Evolutionary conservation across 2,113 vertebrate species (phyloP), one percentile per base, ranked within the genome.

Genomic region (Macquaria ambigua): DNA sequence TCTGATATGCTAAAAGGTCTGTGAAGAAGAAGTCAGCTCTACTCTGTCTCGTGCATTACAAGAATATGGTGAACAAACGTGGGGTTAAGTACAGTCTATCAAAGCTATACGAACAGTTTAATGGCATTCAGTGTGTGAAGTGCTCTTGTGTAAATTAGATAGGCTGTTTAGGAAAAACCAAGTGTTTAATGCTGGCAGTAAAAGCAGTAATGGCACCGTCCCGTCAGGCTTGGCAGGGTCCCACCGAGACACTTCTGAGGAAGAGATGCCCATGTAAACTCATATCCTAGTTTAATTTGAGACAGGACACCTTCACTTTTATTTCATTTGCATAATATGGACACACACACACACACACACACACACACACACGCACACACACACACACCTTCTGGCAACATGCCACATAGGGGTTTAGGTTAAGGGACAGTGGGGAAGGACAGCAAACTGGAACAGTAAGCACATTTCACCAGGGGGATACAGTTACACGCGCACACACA

Each of bases 401-500:
- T 56, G 81, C 84, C 88, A 66, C 16, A 0, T 37, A 46, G 74
- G 88, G 88, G 82, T 79, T 91, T 75, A 87, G 79, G 87, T 87
- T 88, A 70, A 77, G 83, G 90, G 90, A 90, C 93, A 83, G 85
- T 77, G 69, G 58, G 79, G 81, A 94, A 94, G 92, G 93, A 88
- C 92, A 72, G 73, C 79, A 85, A 93, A 92, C 79, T 82, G 81
- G 77, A 90, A 83, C 84, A 84, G 91, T 93, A 92, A 94, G 93
- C 95, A 95, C 87, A 95, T 95, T 94, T 94, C 87, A 83, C 70
- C 88, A 63, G 78, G n/a, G 73, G 77, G 80, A 74, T 94, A 91
- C 80, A 88, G 88, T 95, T 94, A 79, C 88, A 55, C 62, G 37
- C 58, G 48, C 41, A 59, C 75, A 23, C 39, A 55, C 61, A 43